phyloP scores from a whole-genome alignment of 2,888 invertebrate genomes.

The Tetrapedia diversipes region DNA sequence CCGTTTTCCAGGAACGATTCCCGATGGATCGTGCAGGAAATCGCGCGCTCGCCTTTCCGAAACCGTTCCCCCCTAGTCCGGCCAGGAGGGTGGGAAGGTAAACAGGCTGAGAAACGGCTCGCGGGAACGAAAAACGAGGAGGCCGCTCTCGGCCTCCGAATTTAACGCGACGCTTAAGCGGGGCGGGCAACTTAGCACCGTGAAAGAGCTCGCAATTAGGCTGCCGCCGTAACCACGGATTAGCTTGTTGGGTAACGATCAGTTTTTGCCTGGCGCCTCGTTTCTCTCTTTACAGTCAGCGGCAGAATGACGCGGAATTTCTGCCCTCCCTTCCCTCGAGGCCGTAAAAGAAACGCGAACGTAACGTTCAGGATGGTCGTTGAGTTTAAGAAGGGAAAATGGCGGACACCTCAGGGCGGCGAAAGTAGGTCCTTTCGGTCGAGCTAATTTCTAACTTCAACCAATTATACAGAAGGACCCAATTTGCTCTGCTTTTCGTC shows the following conservation, averaged over 20 bases:
- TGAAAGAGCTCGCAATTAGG: slow-evolving; percentile 32
- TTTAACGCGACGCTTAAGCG: slow-evolving; percentile 28
- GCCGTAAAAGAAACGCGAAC: too few species aligned
- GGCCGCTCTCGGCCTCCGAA: slow-evolving; percentile 22
- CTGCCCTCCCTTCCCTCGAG: too few species aligned
- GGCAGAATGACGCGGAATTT: neutral
- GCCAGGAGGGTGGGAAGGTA: neutral
- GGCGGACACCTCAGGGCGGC: too few species aligned
- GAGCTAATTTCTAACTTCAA: too few species aligned
- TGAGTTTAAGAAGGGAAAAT: too few species aligned
- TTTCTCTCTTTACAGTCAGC: too few species aligned
- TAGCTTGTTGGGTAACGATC: neutral
- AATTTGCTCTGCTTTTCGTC: too few species aligned
- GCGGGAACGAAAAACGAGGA: neutral
- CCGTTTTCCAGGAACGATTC: slow-evolving; percentile 54
- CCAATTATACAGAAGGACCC: too few species aligned
- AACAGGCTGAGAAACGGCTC: neutral
- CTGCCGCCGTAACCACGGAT: slow-evolving; percentile 2
- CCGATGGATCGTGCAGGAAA: slow-evolving; percentile 66
- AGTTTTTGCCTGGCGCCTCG: neutral
- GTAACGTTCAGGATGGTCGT: too few species aligned
- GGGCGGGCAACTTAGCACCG: slow-evolving; percentile 20
- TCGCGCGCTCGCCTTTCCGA: slow-evolving; percentile 27
- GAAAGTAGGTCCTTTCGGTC: too few species aligned
- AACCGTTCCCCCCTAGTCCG: neutral